Evolutionary conservation across 2,888 invertebrate species (phyloP).

Genomic region (Leptopilina drosophilae): DNA sequence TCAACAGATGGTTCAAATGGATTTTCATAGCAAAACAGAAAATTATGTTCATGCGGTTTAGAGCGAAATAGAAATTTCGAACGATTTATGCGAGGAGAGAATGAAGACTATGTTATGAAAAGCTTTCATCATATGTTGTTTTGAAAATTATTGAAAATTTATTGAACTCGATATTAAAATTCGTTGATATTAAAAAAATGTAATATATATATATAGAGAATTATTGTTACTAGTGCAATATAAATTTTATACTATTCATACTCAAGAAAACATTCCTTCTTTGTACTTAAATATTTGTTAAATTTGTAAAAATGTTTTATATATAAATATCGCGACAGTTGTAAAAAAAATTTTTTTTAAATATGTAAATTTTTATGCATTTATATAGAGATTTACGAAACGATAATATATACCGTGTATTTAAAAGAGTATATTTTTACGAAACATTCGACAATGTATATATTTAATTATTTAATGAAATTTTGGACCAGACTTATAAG

Average conservation of each 20-base stretch:
- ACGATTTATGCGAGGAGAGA: neutral
- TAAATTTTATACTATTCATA: slow-evolving; percentile 1
- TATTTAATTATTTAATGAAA: neutral
- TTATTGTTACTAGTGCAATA: slow-evolving; percentile 18
- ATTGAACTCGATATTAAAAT: neutral
- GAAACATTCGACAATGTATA: neutral
- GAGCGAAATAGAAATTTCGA: neutral
- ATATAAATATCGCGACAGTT: neutral
- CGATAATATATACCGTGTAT: neutral
- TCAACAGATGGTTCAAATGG: slow-evolving; percentile 64
- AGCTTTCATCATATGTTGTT: neutral
- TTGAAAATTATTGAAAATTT: neutral
- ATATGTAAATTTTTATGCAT: neutral
- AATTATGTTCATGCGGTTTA: neutral
- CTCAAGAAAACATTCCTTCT: slow-evolving; percentile 18
- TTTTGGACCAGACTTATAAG: neutral
- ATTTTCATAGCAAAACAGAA: slow-evolving; percentile 58
- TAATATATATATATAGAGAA: neutral
- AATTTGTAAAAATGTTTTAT: slow-evolving; percentile 5
- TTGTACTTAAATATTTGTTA: slow-evolving; percentile 32
- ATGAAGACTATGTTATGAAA: slow-evolving; percentile 19
- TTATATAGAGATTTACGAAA: slow-evolving; percentile 5
- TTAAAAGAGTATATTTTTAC: slow-evolving; percentile 16
- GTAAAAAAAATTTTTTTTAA: slow-evolving; percentile 5
- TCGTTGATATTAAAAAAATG: neutral